Evolutionary conservation across 2,797 vertebrate species (phyloP), one percentile per base, ranked within the genome.

Genomic region (Siniperca obscura): DNA sequence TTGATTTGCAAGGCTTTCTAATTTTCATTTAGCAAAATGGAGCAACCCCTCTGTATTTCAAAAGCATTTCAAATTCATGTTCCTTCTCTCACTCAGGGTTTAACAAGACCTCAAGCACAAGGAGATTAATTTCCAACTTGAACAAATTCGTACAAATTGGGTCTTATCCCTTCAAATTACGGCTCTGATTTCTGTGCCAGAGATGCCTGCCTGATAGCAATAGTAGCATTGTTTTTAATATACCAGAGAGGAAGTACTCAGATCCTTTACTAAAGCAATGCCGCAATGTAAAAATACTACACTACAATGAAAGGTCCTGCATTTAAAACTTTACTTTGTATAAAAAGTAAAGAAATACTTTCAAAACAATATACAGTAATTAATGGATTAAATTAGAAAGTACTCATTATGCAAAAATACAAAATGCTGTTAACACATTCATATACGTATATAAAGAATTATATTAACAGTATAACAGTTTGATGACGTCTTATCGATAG

Each of bases 91-190:
- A 70, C 74, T 90, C 53, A 38, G 88, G 57, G 42, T 85, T 83
- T 81, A 89, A 90, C 82, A 80, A 89, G 89, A 90, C 85, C 86
- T 91, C 80, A 50, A 89, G 85, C 75, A 4, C 88, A 90, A 90
- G 82, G 67, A 89, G 90, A 88, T 87, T 90, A 72, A 90, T 90
- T 92, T 92, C 76, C 80, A 85, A 81, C 85, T 87, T 74, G 74
- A 89, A 89, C 89, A 90, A 90, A 93, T 90, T 90, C 74, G 84
- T 62, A 89, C 89, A 93, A 90, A 92, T 91, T 91, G 86, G 77
- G 74, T 82, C 73, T 91, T 85, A 92, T 92, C 68, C 44, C 86
- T 85, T 81, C 68, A 91, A 86, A 90, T 92, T 74, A 84, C 80
- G 81, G 77, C 80, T 82, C 64, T 83, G 77, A 83, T 87, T 82